Conservation (phyloP, 37 sponge, comb jelly and placozoan genomes). For the Dysidea cf. avara region DNA sequence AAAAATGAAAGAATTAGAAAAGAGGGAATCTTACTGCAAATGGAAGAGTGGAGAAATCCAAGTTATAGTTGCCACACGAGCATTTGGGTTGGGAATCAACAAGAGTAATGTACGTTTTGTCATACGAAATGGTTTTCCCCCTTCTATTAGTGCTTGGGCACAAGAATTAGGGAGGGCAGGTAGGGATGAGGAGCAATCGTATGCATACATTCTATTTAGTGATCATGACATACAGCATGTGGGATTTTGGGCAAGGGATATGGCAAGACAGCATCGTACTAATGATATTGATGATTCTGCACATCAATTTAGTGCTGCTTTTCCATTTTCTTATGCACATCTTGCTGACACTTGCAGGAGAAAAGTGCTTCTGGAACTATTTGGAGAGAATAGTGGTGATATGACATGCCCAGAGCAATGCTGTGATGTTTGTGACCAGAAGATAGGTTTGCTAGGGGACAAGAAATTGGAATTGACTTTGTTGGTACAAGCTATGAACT, state of each 20-base stretch:
- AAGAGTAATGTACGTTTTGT: background rate
- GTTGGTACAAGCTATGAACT: conserved; percentile 16
- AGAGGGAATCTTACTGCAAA: background rate
- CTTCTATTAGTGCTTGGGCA: conserved; percentile 9
- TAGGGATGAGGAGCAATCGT: conserved; percentile 17
- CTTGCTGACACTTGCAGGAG: conserved; percentile 14
- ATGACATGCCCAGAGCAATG: background rate
- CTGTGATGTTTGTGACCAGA: conserved; percentile 25
- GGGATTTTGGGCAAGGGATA: conserved; percentile 15
- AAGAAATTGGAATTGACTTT: background rate
- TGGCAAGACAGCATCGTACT: background rate
- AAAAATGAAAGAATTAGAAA: too few relatives aligned
- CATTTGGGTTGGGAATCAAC: conserved; percentile 21
- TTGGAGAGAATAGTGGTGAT: conserved; percentile 11
- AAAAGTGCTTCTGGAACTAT: conserved; percentile 8
- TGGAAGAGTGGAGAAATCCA: conserved; percentile 7
- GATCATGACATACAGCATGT: conserved; percentile 33
- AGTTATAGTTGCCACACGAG: conserved; percentile 14
- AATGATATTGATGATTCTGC: conserved; percentile 12
- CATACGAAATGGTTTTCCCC: conserved; percentile 17
- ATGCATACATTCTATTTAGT: conserved; percentile 8
- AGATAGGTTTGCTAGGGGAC: background rate
- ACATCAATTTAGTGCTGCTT: conserved; percentile 6
- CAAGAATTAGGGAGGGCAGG: conserved; percentile 33
- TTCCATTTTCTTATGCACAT: conserved; percentile 9